Evolutionary conservation across 2,113 vertebrate genomes (phyloP), one percentile per base, ranked within the genome.

Genomic region (Oxyruncus cristatus): DNA sequence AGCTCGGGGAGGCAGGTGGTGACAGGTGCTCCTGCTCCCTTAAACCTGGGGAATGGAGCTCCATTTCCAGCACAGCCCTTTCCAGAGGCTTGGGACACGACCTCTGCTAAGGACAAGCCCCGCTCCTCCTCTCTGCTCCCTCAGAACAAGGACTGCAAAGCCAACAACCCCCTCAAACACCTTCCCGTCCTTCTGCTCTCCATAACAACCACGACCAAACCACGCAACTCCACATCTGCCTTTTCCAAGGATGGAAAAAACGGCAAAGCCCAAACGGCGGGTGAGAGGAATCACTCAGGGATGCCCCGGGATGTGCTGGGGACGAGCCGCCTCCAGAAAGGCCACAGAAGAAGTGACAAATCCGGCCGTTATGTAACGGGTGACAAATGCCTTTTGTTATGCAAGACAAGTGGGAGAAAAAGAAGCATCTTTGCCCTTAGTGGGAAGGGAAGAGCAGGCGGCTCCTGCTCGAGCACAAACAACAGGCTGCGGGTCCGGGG

Each of bases 351-450:
- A 6, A 81, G 70, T 3, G 11, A 94, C 89, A 83, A 89, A 88
- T 37, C 5, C 65, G 59, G 47, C 84, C 30, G 12, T 97, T 94
- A 91, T 82, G 62, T 76, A 96, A 96, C 2, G 12, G 70, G 27
- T 91, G 94, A 96, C 94, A 96, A 94, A 96, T 7, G 85, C 77
- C 95, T 94, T 96, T 95, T 97, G 95, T 97, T 92, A 82, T 89
- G 89, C 93, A 93, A 95, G 96, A 37, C 74, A 95, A 95, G 92
- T 53, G 74, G 94, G 96, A 96, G 93, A 95, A 85, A 91, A 93
- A 91, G 22, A 55, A 58, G 92, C 85, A n/a, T 96, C 92, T 93
- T 88, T 59, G 80, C 70, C 90, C 92, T 90, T 85, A 55, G 95
- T 90, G 82, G 92, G 89, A 61, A 84, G 89, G 73, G 89, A 92